phyloP scores from a whole-genome alignment of 2,113 vertebrate species.

The Bubo bubo region DNA sequence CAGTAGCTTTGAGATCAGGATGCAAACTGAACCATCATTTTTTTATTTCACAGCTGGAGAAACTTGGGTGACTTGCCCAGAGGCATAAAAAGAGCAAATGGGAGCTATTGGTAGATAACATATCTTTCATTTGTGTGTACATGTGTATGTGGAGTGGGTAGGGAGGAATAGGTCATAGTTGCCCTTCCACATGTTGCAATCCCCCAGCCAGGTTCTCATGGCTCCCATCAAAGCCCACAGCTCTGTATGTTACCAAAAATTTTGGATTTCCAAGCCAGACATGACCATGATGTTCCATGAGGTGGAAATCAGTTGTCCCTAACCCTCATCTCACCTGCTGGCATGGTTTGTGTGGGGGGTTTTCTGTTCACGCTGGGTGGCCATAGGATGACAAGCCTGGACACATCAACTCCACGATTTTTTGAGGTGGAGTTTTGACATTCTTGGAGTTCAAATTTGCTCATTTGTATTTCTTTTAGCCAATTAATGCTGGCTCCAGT shows the following conservation, averaged over 20 bases:
- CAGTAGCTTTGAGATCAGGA: background rate
- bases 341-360: background rate
- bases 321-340: constrained; percentile 12
- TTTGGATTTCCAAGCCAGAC: background rate
- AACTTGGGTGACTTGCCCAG: background rate
- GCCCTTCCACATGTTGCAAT: background rate
- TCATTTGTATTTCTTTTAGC: background rate
- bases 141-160: background rate
- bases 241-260: background rate
- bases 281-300: background rate
- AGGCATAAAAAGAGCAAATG: background rate
- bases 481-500: background rate
- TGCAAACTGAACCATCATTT: background rate
- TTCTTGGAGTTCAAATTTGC: background rate
- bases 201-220: background rate
- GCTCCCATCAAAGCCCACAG: background rate
- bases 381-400: background rate
- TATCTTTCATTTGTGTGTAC: background rate
- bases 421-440: background rate
- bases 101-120: background rate
- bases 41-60: background rate
- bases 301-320: background rate
- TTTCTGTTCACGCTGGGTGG: background rate
- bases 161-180: background rate
- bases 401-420: background rate